Percentiles rank a stretch among this genome's conserved stretches.
Conservation (phyloP, 2,888 invertebrate species). For the Drosophila peninsularis region DNA sequence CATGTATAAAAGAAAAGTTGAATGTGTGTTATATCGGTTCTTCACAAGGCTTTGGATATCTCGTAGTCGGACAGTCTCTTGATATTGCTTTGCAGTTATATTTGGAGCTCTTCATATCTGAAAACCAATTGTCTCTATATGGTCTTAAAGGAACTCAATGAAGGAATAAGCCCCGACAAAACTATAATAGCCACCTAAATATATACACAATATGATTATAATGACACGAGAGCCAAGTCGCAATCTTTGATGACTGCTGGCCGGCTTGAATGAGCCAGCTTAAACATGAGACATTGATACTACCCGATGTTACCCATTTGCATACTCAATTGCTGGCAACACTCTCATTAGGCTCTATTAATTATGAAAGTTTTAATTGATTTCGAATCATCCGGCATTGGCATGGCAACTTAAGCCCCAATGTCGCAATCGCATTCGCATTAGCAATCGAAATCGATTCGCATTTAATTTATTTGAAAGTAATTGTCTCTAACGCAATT, state of each 20-base stretch:
- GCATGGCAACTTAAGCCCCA: conserved; percentile 16
- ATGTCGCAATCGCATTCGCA: conserved; percentile 17
- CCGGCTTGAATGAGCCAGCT: too few species aligned
- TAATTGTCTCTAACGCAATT: conserved; percentile 47
- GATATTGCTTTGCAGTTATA: too few species aligned
- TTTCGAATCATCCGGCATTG: conserved; percentile 28
- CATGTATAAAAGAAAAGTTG: too few species aligned
- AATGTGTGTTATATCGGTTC: too few species aligned
- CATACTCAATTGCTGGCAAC: conserved; percentile 45
- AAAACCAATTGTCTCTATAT: too few species aligned
- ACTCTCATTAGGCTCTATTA: conserved; percentile 53
- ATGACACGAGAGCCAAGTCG: conserved; percentile 4
- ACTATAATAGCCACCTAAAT: too few species aligned
- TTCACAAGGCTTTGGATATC: too few species aligned
- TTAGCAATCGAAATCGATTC: conserved; percentile 24
- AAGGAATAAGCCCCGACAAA: neutral
- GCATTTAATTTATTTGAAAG: conserved; percentile 59
- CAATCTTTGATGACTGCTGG: neutral
- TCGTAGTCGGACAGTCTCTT: too few species aligned
- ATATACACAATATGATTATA: too few species aligned
- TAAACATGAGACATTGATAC: conserved; percentile 32
- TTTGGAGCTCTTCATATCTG: too few species aligned
- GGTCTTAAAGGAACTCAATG: neutral
- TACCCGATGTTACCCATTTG: conserved; percentile 42
- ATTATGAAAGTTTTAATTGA: conserved; percentile 66